Evolutionary conservation across 2,888 invertebrate genomes (phyloP).

Genomic region (Anthrax anthrax): DNA sequence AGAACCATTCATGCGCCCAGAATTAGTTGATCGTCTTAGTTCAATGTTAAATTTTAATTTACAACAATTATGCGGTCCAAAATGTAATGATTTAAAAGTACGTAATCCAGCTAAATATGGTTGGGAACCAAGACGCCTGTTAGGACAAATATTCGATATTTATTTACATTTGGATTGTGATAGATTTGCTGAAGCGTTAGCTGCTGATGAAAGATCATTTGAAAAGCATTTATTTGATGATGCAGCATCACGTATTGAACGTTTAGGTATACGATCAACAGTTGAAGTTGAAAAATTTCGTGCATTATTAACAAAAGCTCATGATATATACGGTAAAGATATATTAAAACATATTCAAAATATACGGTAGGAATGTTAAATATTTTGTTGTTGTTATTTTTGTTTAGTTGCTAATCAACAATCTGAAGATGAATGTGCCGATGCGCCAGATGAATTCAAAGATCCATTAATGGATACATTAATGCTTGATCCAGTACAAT

Average conservation of each 20-base stretch:
- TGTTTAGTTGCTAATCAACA: conserved; percentile 57
- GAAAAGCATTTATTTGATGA: conserved; percentile 83
- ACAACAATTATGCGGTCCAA: conserved; percentile 89
- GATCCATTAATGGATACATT: conserved; percentile 96
- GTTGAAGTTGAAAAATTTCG: conserved; percentile 77
- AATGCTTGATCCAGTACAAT: conserved; percentile 87
- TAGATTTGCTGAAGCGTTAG: conserved; percentile 80
- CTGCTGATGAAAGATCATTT: conserved; percentile 95
- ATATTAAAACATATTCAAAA: no score
- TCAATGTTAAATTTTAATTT: conserved; percentile 98
- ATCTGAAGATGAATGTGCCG: conserved; percentile 82
- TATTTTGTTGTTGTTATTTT: background rate
- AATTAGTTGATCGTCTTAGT: conserved; percentile 84
- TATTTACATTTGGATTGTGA: conserved; percentile 92
- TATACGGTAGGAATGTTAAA: background rate
- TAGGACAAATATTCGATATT: conserved; percentile 88
- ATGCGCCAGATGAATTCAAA: conserved; percentile 91
- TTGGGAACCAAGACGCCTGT: conserved; percentile 87
- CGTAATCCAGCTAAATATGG: conserved; percentile 88
- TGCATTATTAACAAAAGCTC: conserved; percentile 59
- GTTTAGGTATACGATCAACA: conserved; percentile 68
- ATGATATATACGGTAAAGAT: conserved; percentile 48
- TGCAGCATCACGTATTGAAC: conserved; percentile 69
- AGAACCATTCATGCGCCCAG: conserved; percentile 86
- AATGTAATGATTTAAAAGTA: conserved; percentile 88